Percentiles rank a stretch among this genome's conserved stretches.
phyloP scores from a whole-genome alignment of 2,888 invertebrate genomes.

The Tricholauxania praeusta region DNA sequence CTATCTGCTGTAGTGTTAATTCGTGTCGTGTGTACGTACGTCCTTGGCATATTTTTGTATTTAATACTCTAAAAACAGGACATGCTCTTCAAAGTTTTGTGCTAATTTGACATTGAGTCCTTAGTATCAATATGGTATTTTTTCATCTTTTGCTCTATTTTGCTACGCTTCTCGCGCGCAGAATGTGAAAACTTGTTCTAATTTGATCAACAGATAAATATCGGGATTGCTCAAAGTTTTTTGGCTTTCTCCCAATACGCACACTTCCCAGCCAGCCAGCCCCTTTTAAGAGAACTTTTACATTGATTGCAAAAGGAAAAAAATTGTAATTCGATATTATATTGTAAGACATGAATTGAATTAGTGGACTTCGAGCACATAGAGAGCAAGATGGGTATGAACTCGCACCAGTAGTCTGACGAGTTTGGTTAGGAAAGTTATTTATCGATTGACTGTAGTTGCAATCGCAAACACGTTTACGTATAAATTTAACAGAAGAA shows the following conservation, averaged over 20 bases:
- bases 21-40: not conserved
- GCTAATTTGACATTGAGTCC: constrained; percentile 15
- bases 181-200: constrained; percentile 42
- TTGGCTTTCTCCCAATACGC: no score
- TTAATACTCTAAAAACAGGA: not conserved
- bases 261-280: no score
- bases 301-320: not conserved
- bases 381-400: not conserved
- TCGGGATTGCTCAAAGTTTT: constrained; percentile 15
- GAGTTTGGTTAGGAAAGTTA: no score
- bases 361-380: not conserved
- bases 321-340: constrained; percentile 26
- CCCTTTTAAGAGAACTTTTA: no score
- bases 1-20: not conserved
- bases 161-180: not conserved
- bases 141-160: no score
- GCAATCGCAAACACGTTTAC: no score
- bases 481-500: no score
- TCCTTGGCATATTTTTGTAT: not conserved
- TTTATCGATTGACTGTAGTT: no score
- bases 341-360: constrained; percentile 13
- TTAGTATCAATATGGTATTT: constrained; percentile 42
- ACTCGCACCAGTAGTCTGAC: no score
- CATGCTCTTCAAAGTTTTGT: not conserved
- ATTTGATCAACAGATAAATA: constrained; percentile 35